Base-by-base conservation (phyloP, 2,888 invertebrate species). In the Clostera curtula region DNA sequence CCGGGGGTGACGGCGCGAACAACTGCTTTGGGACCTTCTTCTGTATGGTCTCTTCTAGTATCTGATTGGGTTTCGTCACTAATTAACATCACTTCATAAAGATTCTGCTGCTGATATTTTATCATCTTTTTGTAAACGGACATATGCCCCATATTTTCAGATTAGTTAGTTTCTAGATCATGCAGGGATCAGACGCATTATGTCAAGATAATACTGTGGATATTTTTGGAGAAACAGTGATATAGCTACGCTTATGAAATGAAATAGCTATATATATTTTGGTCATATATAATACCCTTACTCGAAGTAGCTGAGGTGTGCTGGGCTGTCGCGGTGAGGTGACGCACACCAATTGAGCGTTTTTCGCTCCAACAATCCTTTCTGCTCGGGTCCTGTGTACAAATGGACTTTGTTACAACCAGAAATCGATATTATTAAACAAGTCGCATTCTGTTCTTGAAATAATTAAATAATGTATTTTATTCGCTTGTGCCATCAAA, bases 31-130 rank as follows among this genome's bases (percentile, higher is more conserved):
- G 74, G 0, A 61, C 44, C 37, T 79, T 76, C 61, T 73, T 85
- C 45, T 69, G 76, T 41, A 86, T 85, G 7, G 76, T 80, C 27
- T 79, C 71, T 56, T 82, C 76, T 13, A 82, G 48, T 22, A 80
- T 80, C 82, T 83, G 47, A 15, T 3, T 12, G 14, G 6, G 20
- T 11, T n/a, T n/a, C n/a, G n/a, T n/a, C n/a, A n/a, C n/a, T n/a
- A n/a, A n/a, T n/a, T n/a, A n/a, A n/a, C n/a, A n/a, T n/a, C n/a
- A n/a, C n/a, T n/a, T n/a, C n/a, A n/a, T n/a, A n/a, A n/a, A n/a
- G n/a, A n/a, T n/a, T n/a, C n/a, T n/a, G n/a, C n/a, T n/a, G n/a
- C n/a, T n/a, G n/a, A n/a, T n/a, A n/a, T n/a, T n/a, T n/a, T n/a
- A n/a, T n/a, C n/a, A n/a, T n/a, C n/a, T n/a, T n/a, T n/a, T n/a